Conservation (phyloP, 2,888 invertebrate species). For the Xanthorhoe designata region DNA sequence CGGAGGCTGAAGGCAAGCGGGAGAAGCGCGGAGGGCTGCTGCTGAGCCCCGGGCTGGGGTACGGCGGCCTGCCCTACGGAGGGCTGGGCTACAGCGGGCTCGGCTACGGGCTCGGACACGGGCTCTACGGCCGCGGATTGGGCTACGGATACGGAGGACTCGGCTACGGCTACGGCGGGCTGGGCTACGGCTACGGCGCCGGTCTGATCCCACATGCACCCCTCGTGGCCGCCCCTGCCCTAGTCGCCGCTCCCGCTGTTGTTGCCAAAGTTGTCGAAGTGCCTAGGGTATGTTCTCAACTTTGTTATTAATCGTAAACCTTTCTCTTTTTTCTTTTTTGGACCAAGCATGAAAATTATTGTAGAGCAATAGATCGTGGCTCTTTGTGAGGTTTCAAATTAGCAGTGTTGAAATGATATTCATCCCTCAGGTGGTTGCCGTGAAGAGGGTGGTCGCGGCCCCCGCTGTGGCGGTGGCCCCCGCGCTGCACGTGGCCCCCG, state of each 20-base stretch:
- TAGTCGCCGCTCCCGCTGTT: slow-evolving; percentile 46
- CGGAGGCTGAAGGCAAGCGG: slow-evolving; percentile 46
- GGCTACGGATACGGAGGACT: slow-evolving; percentile 28
- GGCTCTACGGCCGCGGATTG: slow-evolving; percentile 36
- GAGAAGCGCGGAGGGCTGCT: slow-evolving; percentile 54
- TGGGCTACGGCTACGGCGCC: slow-evolving; percentile 74
- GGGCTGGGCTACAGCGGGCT: slow-evolving; percentile 35
- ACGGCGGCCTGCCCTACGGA: slow-evolving; percentile 30
- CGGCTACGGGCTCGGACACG: slow-evolving; percentile 41
- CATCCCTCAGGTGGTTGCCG: slow-evolving; percentile 10
- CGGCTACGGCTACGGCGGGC: slow-evolving; percentile 58
- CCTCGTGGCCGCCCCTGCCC: slow-evolving; percentile 41
- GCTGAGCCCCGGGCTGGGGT: slow-evolving; percentile 25
- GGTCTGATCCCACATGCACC: slow-evolving; percentile 43
- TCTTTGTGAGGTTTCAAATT: background rate
- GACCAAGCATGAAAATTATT: too few relatives aligned
- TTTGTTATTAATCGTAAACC: background rate
- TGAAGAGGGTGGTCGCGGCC: slow-evolving; percentile 53
- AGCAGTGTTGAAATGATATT: background rate
- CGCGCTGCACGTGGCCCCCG: slow-evolving; percentile 12
- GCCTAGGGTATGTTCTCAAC: slow-evolving; percentile 55
- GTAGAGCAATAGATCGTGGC: background rate
- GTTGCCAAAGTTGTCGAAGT: slow-evolving; percentile 35
- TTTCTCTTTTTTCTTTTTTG: background rate
- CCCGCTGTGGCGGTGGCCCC: slow-evolving; percentile 47